These are phyloP conservation scores for Heliconius melpomene DNA, from an alignment of 1,140 invertebrate species.

Conservation along the genomic window DNA sequence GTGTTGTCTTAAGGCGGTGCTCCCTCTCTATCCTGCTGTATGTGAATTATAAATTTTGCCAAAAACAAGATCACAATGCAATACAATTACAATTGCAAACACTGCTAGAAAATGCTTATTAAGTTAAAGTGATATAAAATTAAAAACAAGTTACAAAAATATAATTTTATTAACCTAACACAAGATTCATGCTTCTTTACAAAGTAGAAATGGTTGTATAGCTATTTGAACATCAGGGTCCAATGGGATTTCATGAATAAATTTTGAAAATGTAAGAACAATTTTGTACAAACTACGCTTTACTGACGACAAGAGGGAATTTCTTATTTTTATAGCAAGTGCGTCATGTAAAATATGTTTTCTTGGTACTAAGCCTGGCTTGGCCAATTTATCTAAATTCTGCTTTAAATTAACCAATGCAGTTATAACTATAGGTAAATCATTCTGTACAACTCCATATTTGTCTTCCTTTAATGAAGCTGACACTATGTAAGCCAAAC, in stretches of 20 bases:
- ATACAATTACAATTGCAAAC: background rate
- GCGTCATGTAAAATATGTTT: slow-evolving; percentile 83
- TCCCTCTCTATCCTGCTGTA: too few species aligned
- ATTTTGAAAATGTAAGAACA: slow-evolving; percentile 84
- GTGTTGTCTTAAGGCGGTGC: too few species aligned
- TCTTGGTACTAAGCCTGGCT: slow-evolving; percentile 83
- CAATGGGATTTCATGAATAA: slow-evolving; percentile 85
- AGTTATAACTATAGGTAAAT: slow-evolving; percentile 86
- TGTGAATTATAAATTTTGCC: too few species aligned
- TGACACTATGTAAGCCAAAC: slow-evolving; percentile 85
- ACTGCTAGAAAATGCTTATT: too few species aligned
- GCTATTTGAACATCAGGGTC: slow-evolving; percentile 76
- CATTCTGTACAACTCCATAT: slow-evolving; percentile 90
- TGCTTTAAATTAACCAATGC: slow-evolving; percentile 85
- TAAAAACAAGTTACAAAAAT: slow-evolving; percentile 11
- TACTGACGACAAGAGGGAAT: slow-evolving; percentile 83
- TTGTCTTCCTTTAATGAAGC: slow-evolving; percentile 88
- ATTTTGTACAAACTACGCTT: slow-evolving; percentile 90
- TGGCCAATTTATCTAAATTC: slow-evolving; percentile 86
- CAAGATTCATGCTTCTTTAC: slow-evolving; percentile 72
- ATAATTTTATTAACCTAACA: slow-evolving; percentile 27
- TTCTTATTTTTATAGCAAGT: slow-evolving; percentile 83
- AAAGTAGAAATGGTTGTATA: slow-evolving; percentile 78
- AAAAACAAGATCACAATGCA: too few species aligned
- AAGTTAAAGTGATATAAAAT: background rate